These are phyloP conservation scores for Cheilosia grossa DNA, from an alignment of 2,888 invertebrate genomes.

Conservation along the genomic window DNA sequence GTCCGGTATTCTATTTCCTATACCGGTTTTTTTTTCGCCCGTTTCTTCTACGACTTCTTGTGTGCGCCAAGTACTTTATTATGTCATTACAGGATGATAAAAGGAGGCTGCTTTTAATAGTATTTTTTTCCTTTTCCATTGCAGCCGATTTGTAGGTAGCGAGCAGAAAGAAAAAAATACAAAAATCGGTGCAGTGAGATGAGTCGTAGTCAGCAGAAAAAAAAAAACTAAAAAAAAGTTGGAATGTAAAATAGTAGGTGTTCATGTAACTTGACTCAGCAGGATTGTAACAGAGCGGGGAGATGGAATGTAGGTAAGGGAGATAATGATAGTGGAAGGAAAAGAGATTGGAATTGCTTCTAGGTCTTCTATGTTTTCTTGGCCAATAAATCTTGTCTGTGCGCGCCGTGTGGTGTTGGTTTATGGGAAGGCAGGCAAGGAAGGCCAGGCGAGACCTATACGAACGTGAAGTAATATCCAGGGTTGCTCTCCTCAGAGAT, in stretches of 20 bases:
- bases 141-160: slow-evolving; percentile 20
- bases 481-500: slow-evolving; percentile 62
- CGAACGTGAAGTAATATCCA: slow-evolving; percentile 63
- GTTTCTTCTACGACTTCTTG: slow-evolving; percentile 27
- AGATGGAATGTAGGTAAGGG: slow-evolving; percentile 1
- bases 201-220: slow-evolving; percentile 44
- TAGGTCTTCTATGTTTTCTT: slow-evolving; percentile 54
- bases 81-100: slow-evolving; percentile 73
- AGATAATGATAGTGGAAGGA: background rate
- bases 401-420: slow-evolving; percentile 42
- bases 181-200: slow-evolving; percentile 17
- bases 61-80: slow-evolving; percentile 69
- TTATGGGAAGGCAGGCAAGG: slow-evolving; percentile 31
- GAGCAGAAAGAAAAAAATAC: background rate
- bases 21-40: background rate
- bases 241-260: slow-evolving; percentile 71
- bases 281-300: background rate
- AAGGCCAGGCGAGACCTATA: slow-evolving; percentile 35
- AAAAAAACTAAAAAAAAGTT: slow-evolving; percentile 41
- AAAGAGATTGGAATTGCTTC: slow-evolving; percentile 64
- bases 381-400: slow-evolving; percentile 70
- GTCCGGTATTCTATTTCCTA: slow-evolving; percentile 40
- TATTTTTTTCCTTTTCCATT: slow-evolving; percentile 19
- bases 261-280: slow-evolving; percentile 59
- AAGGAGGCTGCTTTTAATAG: slow-evolving; percentile 62